A percentile compares a stretch with the other conserved stretches of the same genome.
phyloP scores from a whole-genome alignment of 2,797 vertebrate genomes.

The Darevskia nairensis region DNA sequence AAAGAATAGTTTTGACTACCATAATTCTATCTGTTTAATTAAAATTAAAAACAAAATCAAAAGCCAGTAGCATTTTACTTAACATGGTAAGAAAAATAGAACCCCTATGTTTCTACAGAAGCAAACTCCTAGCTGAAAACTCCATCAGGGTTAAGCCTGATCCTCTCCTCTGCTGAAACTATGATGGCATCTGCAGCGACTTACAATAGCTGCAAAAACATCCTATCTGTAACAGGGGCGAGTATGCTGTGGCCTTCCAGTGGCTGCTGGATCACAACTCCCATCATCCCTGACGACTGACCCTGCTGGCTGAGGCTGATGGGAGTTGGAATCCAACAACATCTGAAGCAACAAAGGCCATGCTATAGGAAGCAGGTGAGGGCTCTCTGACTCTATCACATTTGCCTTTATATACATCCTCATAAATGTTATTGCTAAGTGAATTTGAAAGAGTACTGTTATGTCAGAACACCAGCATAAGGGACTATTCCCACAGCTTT shows the following conservation, averaged over 20 bases:
- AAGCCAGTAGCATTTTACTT: neutral
- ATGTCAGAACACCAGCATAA: neutral
- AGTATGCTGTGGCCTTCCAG: neutral
- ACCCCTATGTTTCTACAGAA: neutral
- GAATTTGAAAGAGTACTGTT: neutral
- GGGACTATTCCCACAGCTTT: neutral
- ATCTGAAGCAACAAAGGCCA: too few relatives aligned
- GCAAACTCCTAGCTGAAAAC: neutral
- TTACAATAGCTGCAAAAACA: neutral
- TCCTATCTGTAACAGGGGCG: neutral
- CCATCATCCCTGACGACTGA: neutral
- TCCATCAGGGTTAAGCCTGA: neutral
- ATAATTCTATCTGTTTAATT: neutral
- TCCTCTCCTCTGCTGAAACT: neutral
- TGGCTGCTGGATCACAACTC: neutral
- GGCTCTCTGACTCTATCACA: neutral
- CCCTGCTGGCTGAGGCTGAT: neutral
- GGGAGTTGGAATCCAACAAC: neutral
- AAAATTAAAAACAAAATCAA: neutral
- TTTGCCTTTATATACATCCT: neutral
- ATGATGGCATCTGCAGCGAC: neutral
- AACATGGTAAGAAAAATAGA: neutral
- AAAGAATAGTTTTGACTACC: neutral
- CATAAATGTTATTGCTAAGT: neutral
- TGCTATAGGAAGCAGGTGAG: neutral